Base-by-base conservation (phyloP, 1,140 invertebrate species). In the Drosophila orosa region DNA sequence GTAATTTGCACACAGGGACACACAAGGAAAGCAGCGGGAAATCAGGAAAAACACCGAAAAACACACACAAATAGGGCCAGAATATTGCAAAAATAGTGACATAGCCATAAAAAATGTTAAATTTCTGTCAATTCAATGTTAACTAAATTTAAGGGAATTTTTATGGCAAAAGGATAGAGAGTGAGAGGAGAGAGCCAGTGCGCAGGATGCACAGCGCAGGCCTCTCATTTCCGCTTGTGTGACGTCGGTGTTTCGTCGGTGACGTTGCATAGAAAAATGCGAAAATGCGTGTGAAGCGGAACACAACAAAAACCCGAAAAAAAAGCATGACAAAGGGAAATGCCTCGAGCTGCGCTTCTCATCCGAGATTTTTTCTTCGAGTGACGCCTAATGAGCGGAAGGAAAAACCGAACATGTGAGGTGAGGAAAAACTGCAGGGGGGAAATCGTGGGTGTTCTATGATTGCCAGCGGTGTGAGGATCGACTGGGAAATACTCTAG, bases 221-320 rank as follows among this genome's bases (percentile, higher is more conserved):
- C 63, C 63, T 71, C 63, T 81, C 19, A 61, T 52, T 40, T 35
- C 45, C 44, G 19, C 15, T 39, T 48, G 24, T 52, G 63, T 87
- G 84, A 87, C 83, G 83, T 80, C 72, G 72, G 82, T 85, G 79
- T 74, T n/a, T n/a, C 63, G 67, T 71, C 57, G 54, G 78, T 87
- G 83, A 87, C 83, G 83, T 87, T 77, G 77, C 80, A 73, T 63
- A 44, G 65, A 85, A 84, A 73, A 89, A 89, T 85, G 86, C 81
- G 86, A 90, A 90, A 69, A 35, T 79, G 82, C 69, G 81, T 90
- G 71, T 74, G 19, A 65, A 80, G 54, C 61, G 67, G 44, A 19
- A 54, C 55, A 62, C 44, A 61, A 75, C 40, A 63, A 56, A 57
- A 73, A 39, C 10, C 13, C 42, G 6, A 55, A 78, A 45, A 50